phyloP scores from a whole-genome alignment of 1,140 invertebrate genomes.

The Saccostrea glomerata region DNA sequence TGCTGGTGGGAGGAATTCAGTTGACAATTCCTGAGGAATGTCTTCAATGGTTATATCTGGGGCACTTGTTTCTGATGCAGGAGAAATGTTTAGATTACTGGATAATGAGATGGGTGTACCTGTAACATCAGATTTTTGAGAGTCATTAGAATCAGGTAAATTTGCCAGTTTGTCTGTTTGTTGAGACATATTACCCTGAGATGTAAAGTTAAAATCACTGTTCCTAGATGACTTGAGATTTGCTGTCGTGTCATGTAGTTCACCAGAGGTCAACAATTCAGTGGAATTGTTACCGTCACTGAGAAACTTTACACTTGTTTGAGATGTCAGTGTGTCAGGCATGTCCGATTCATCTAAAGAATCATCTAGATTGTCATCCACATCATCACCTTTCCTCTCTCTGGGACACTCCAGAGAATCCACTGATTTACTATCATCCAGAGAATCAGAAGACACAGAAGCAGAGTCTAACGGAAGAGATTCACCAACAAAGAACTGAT shows the following conservation, averaged over 20 bases:
- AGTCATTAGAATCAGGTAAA: not conserved
- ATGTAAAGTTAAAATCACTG: not conserved
- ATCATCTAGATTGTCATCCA: slow-evolving; percentile 13
- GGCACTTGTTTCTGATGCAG: slow-evolving; percentile 15
- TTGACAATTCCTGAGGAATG: not conserved
- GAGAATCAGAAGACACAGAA: slow-evolving; percentile 50
- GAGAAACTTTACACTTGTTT: not conserved
- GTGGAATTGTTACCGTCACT: slow-evolving; percentile 1
- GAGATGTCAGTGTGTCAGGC: not conserved
- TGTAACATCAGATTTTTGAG: not conserved
- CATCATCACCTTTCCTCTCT: not conserved
- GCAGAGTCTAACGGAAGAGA: not conserved
- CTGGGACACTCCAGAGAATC: slow-evolving; percentile 19
- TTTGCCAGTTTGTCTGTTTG: not conserved
- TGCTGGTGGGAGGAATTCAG: not conserved
- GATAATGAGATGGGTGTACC: not conserved
- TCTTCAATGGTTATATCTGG: not conserved
- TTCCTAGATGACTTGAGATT: not conserved
- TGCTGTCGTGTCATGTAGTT: not conserved
- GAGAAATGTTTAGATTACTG: not conserved
- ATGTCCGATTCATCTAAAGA: slow-evolving; percentile 12
- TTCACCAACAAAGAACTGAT: not conserved
- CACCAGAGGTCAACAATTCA: slow-evolving; percentile 16
- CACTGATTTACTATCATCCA: slow-evolving; percentile 50
- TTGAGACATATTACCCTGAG: not conserved